Conservation (phyloP, 2,797 vertebrate species). For the Lateolabrax maculatus region DNA sequence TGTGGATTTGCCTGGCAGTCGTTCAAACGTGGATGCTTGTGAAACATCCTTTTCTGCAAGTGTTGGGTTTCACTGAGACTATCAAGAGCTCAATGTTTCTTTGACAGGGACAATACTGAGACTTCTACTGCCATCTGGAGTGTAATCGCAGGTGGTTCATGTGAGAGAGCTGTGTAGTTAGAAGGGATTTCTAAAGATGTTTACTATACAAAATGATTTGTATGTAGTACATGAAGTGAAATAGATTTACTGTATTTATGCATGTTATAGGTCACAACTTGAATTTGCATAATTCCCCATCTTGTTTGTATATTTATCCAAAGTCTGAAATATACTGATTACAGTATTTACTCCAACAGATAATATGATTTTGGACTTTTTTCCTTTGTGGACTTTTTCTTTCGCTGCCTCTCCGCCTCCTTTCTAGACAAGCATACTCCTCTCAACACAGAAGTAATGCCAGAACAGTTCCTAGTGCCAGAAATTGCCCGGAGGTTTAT, state of each 20-base stretch:
- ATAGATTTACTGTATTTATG: background rate
- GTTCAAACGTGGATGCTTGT: conserved; percentile 67
- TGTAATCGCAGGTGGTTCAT: conserved; percentile 8
- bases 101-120: conserved; percentile 43
- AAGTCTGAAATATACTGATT: conserved; percentile 4
- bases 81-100: conserved; percentile 19
- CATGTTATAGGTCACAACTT: background rate
- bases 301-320: background rate
- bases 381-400: conserved; percentile 11
- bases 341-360: conserved; percentile 5
- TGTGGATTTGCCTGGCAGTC: conserved; percentile 74
- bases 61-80: conserved; percentile 54
- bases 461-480: conserved; percentile 55
- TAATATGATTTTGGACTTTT: background rate
- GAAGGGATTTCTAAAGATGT: background rate
- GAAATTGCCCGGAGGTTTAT: conserved; percentile 64
- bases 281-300: background rate
- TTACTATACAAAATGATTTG: conserved; percentile 9
- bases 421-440: conserved; percentile 24
- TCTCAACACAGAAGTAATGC: conserved; percentile 49
- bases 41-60: conserved; percentile 64
- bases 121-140: conserved; percentile 81
- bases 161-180: background rate
- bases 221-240: background rate
- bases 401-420: conserved; percentile 21